phyloP scores from a whole-genome alignment of 1,140 invertebrate genomes.

The Drosophila funebris region DNA sequence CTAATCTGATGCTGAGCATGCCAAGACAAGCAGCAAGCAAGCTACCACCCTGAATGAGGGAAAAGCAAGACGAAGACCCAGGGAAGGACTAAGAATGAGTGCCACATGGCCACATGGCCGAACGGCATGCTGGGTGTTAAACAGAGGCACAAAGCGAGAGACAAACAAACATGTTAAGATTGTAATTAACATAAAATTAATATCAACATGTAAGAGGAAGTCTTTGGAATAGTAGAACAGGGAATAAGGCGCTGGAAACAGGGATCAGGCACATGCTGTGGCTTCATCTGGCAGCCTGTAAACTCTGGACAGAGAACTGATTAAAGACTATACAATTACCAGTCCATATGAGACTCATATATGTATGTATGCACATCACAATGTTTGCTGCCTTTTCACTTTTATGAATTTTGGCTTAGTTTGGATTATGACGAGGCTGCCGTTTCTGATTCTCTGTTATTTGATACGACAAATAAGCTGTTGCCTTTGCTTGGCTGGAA shows the following conservation, averaged over 20 bases:
- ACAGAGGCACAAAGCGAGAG: conserved; percentile 25
- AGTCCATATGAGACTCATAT: conserved; percentile 1
- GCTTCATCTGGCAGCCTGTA: conserved; percentile 3
- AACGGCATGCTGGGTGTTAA: conserved; percentile 7
- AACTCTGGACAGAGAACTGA: not conserved
- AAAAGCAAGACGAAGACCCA: not conserved
- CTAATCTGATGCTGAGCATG: conserved; percentile 78
- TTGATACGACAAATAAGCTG: conserved; percentile 1
- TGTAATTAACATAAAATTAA: conserved; percentile 82
- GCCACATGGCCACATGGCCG: conserved; percentile 9
- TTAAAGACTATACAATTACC: conserved; percentile 8
- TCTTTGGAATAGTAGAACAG: conserved; percentile 2
- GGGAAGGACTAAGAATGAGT: conserved; percentile 4
- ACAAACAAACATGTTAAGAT: conserved; percentile 63
- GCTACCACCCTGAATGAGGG: conserved; percentile 3
- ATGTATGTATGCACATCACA: not conserved
- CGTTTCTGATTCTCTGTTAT: not conserved
- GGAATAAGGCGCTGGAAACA: not conserved
- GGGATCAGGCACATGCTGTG: too few species aligned
- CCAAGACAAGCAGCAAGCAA: conserved; percentile 33
- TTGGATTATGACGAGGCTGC: not conserved
- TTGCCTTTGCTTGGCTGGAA: not conserved
- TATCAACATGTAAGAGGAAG: conserved; percentile 56
- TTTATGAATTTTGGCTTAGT: not conserved
- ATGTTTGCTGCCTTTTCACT: conserved; percentile 10